A percentile compares a stretch with the other conserved stretches of the same genome.
Evolutionary conservation across 2,888 invertebrate genomes (phyloP).

Genomic region (Leptothorax acervorum): DNA sequence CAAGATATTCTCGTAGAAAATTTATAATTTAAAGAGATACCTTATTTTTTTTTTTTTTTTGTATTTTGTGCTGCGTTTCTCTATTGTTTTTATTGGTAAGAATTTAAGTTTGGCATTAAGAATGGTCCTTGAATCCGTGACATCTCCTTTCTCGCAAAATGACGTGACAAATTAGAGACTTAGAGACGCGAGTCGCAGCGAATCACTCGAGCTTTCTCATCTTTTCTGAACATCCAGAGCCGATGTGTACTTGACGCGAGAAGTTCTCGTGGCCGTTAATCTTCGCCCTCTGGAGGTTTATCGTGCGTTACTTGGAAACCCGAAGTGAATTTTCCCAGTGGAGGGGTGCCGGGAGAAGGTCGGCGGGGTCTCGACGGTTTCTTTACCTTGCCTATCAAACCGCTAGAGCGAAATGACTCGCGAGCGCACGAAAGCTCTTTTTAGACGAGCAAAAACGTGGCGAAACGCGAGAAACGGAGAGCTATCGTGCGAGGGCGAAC

Average conservation of each 20-base stretch:
- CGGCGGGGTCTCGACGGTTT: conserved; percentile 51
- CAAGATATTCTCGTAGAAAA: neutral
- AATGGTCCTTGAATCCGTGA: neutral
- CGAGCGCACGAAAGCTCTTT: conserved; percentile 44
- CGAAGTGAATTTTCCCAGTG: conserved; percentile 58
- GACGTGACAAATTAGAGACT: conserved; percentile 21
- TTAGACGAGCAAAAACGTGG: conserved; percentile 20
- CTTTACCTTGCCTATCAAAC: conserved; percentile 44
- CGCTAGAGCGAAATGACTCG: conserved; percentile 41
- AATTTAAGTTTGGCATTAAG: neutral
- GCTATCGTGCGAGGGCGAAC: neutral
- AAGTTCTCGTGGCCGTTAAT: conserved; percentile 73
- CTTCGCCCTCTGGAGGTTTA: conserved; percentile 72
- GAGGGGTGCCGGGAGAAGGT: conserved; percentile 41
- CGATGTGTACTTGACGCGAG: conserved; percentile 65
- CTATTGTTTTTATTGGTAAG: neutral
- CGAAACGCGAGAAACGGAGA: neutral
- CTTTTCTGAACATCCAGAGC: neutral
- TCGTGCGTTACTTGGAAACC: conserved; percentile 69
- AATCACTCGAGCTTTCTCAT: conserved; percentile 6
- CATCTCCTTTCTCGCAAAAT: neutral
- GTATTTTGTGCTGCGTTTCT: neutral
- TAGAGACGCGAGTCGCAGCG: neutral
- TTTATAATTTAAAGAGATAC: neutral
- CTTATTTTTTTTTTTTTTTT: neutral